A percentile compares a stretch with the other conserved stretches of the same genome.
These are phyloP conservation scores for Iphiclides podalirius DNA, from an alignment of 2,888 invertebrate genomes.

Conservation along the genomic window DNA sequence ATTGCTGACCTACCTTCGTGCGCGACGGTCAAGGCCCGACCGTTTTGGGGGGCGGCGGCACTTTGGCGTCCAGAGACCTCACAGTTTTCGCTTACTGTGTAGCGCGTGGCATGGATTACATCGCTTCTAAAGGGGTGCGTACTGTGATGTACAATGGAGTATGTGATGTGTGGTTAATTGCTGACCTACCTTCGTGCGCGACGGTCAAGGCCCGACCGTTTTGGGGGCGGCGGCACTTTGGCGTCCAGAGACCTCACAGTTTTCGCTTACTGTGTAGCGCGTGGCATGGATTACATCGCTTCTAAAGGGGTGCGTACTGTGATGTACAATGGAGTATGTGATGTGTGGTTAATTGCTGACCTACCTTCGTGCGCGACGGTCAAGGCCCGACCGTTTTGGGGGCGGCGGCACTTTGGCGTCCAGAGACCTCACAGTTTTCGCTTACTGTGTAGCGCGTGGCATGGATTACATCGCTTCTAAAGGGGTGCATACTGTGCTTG, in stretches of 20 bases:
- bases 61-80: constrained; percentile 85
- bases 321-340: too few species aligned
- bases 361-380: too few species aligned
- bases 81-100: constrained; percentile 91
- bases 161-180: constrained; percentile 90
- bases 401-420: too few species aligned
- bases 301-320: constrained; percentile 86
- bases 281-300: constrained; percentile 92
- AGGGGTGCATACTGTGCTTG: too few species aligned
- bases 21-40: constrained; percentile 74
- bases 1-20: constrained; percentile 86
- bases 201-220: constrained; percentile 78
- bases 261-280: constrained; percentile 89
- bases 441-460: too few species aligned
- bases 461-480: too few species aligned
- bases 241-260: constrained; percentile 87
- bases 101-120: constrained; percentile 91
- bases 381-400: too few species aligned
- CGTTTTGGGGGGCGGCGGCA: constrained; percentile 84
- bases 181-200: constrained; percentile 86
- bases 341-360: too few species aligned
- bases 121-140: constrained; percentile 88
- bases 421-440: too few species aligned
- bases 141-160: constrained; percentile 89
- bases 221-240: constrained; percentile 83